Base-by-base conservation (phyloP, 64 coral and sea anemone species). In the Porites australiensis region DNA sequence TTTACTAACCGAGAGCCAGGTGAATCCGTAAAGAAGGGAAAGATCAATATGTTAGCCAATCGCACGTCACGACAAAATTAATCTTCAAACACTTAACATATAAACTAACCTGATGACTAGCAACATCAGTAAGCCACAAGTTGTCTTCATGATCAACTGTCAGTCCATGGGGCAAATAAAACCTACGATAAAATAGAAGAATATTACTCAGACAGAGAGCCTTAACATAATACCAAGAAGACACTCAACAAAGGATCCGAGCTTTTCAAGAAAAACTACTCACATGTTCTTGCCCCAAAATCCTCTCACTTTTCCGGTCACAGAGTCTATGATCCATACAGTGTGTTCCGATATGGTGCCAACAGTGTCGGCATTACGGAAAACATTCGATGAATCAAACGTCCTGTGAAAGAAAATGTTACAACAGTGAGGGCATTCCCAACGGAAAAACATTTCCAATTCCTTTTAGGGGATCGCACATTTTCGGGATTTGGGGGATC, bases 81-180 rank as follows among this genome's bases (percentile, higher is more conserved):
- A 57, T 9, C 12, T 7, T 12, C 4, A 57, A 57, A 72, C 27
- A 50, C 64, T 49, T 12, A 60, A 50, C 48, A 87, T 37, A 37
- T 37, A 37, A 75, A 45, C 77, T 18, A 23, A 99, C 98, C 98
- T 99, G 98, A 70, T 99, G 98, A 79, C 86, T 93, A 2, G 87
- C 98, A 58, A 99, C 94, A 87, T 99, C 98, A 47, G 98, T 99
- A 18, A 99, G 57, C 98, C 98, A 99, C 4, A 96, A 46, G 19
- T 99, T 99, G 54, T 94, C 88, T 64, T 91, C 19, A 15, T 99
- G 88, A 78, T 99, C 98, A 57, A 99, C 77, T 16, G 91, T 96
- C 44, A 99, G 23, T 13, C 98, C 98, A 77, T 99, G 98, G 45
- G 98, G 98, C 6, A 99, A 49, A 71, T 94, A 99, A 94, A 99